Evolutionary conservation across 2,888 invertebrate species (phyloP).

Genomic region (Meiosimyza decipiens): DNA sequence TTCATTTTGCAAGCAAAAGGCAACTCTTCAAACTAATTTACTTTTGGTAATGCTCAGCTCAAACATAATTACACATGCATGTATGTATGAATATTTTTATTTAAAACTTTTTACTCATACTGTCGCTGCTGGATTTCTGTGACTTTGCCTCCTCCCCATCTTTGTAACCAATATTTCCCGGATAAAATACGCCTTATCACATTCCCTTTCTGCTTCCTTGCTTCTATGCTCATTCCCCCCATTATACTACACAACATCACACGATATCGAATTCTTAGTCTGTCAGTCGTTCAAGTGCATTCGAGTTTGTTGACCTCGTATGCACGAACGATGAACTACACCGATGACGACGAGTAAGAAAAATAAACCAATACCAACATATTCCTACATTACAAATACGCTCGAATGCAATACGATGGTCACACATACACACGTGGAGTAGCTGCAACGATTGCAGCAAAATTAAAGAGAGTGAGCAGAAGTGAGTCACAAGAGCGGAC

Average conservation of each 20-base stretch:
- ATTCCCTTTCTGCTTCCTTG: conserved; percentile 20
- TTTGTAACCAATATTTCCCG: neutral
- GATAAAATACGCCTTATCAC: conserved; percentile 24
- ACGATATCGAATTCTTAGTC: conserved; percentile 37
- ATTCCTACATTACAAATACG: neutral
- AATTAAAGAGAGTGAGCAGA: neutral
- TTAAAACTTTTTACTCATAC: too few relatives aligned
- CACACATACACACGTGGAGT: neutral
- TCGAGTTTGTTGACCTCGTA: conserved; percentile 48
- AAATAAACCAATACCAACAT: neutral
- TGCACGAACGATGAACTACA: neutral
- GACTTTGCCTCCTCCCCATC: neutral
- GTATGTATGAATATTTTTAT: too few relatives aligned
- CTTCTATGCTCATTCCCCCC: conserved; percentile 3
- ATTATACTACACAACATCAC: conserved; percentile 2
- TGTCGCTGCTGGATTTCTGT: neutral
- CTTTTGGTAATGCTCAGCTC: too few relatives aligned
- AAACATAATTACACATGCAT: too few relatives aligned
- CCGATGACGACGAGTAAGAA: neutral
- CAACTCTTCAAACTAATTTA: neutral
- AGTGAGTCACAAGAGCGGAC: neutral
- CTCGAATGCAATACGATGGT: neutral
- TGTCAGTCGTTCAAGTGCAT: conserved; percentile 57
- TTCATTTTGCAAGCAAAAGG: too few relatives aligned
- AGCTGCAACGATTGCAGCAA: conserved; percentile 3